Conservation (phyloP, 2,888 invertebrate species). For the Tigriopus californicus region DNA sequence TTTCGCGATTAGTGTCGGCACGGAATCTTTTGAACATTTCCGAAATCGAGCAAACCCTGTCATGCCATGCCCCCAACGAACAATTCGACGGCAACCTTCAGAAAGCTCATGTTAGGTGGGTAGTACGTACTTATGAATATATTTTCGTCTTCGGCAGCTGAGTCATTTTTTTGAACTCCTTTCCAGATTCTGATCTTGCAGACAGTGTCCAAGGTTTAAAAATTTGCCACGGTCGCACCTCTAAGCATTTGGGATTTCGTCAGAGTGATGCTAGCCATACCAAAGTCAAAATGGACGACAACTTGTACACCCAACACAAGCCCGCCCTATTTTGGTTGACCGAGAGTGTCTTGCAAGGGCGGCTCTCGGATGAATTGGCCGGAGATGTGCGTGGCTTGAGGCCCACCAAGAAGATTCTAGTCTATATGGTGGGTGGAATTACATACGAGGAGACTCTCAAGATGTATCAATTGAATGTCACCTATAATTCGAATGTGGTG, state of each 20-base stretch:
- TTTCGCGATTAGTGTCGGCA: slow-evolving; percentile 60
- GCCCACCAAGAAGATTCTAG: slow-evolving; percentile 68
- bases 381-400: slow-evolving; percentile 31
- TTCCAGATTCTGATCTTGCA: too few species aligned
- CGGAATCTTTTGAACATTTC: slow-evolving; percentile 70
- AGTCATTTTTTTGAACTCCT: too few species aligned
- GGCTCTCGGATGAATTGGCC: slow-evolving; percentile 75
- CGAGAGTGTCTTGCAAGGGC: slow-evolving; percentile 35
- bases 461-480: slow-evolving; percentile 56
- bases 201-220: too few species aligned
- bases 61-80: background rate
- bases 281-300: slow-evolving; percentile 75
- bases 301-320: slow-evolving; percentile 97
- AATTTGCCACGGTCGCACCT: too few species aligned
- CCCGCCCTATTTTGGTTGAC: slow-evolving; percentile 42
- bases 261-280: too few species aligned
- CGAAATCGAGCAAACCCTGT: slow-evolving; percentile 79
- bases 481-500: slow-evolving; percentile 34
- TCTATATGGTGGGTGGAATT: slow-evolving; percentile 86
- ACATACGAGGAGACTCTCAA: slow-evolving; percentile 87
- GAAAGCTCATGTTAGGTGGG: background rate
- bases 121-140: too few species aligned
- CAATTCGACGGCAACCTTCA: background rate
- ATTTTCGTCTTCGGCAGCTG: too few species aligned
- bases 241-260: too few species aligned